phyloP scores from a whole-genome alignment of 2,888 invertebrate genomes.

The Spatulosminthurus flaviceps region DNA sequence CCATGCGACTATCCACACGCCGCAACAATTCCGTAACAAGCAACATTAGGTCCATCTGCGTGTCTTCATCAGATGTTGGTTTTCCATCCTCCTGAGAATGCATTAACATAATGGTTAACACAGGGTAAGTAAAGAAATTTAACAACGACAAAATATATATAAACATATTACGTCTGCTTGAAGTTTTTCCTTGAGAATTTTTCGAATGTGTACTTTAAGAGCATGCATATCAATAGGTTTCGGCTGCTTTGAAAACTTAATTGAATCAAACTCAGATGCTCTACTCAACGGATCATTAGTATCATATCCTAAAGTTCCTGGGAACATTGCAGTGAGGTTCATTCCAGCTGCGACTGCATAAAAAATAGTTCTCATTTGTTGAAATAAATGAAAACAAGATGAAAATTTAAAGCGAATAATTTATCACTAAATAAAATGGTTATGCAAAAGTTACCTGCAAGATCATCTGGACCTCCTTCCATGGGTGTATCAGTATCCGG shows the following conservation, averaged over 20 bases:
- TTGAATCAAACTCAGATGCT: constrained; percentile 54
- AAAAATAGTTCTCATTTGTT: neutral
- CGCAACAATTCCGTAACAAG: constrained; percentile 50
- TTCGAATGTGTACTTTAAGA: constrained; percentile 51
- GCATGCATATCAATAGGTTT: constrained; percentile 61
- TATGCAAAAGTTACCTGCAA: neutral
- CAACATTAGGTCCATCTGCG: constrained; percentile 40
- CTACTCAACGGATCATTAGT: constrained; percentile 52
- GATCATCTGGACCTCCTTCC: neutral
- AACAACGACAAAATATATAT: neutral
- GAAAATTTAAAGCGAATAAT: constrained; percentile 1
- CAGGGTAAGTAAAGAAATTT: neutral
- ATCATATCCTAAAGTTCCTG: constrained; percentile 36
- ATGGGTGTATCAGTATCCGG: neutral
- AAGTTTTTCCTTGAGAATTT: constrained; percentile 49
- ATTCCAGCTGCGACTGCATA: constrained; percentile 41
- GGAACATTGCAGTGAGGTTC: constrained; percentile 45
- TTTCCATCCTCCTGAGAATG: neutral
- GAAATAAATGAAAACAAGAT: neutral
- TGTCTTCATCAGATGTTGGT: constrained; percentile 49
- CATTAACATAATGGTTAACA: neutral
- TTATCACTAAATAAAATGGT: neutral
- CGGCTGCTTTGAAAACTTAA: constrained; percentile 57
- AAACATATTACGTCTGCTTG: constrained; percentile 49
- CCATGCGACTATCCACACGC: constrained; percentile 44